Evolutionary conservation across 2,888 invertebrate genomes (phyloP).

Genomic region (Rugalucina vietnamica): DNA sequence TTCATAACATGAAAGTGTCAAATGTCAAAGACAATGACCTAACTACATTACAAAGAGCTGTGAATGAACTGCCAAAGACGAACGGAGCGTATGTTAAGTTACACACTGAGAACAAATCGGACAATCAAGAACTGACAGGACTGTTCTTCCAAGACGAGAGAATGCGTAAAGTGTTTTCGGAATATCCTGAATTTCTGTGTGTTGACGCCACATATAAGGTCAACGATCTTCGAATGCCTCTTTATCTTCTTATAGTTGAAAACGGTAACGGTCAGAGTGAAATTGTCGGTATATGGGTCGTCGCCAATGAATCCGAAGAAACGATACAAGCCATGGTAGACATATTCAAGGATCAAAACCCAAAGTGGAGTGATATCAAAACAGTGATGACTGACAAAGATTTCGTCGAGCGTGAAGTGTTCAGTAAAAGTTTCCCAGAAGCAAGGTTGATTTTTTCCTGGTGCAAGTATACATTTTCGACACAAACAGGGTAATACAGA

Average conservation of each 20-base stretch:
- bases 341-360: conserved; percentile 33
- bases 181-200: conserved; percentile 31
- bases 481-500: no score
- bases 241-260: conserved; percentile 22
- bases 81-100: conserved; percentile 32
- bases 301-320: conserved; percentile 15
- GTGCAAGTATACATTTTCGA: no score
- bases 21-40: neutral
- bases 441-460: no score
- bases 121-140: conserved; percentile 25
- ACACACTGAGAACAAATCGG: neutral
- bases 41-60: conserved; percentile 16
- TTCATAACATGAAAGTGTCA: conserved; percentile 17
- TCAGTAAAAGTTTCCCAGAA: conserved; percentile 6
- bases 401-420: conserved; percentile 29
- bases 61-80: conserved; percentile 14
- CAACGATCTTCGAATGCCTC: conserved; percentile 33
- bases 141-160: conserved; percentile 29
- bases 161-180: conserved; percentile 5
- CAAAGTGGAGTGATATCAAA: conserved; percentile 22
- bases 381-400: conserved; percentile 36
- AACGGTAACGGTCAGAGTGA: conserved; percentile 39
- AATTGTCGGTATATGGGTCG: conserved; percentile 17
- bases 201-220: conserved; percentile 33
- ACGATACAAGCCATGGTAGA: neutral